phyloP scores from a whole-genome alignment of 2,113 vertebrate genomes.

The Taurulus bubalis region DNA sequence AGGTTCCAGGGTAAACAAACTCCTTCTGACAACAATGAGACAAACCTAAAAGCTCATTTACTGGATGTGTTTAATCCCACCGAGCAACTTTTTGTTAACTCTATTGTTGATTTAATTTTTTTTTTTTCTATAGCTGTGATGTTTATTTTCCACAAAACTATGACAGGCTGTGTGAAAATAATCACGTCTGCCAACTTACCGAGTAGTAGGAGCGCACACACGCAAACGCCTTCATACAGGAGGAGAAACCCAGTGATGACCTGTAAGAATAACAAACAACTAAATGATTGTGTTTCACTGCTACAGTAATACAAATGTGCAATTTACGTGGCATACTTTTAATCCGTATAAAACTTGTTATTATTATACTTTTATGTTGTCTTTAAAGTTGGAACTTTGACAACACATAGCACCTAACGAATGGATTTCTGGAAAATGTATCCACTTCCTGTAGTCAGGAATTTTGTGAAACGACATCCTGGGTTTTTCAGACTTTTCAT shows the following conservation, averaged over 20 bases:
- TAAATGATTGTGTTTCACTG: neutral
- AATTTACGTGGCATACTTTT: neutral
- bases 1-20: constrained; percentile 72
- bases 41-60: constrained; percentile 21
- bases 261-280: neutral
- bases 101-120: constrained; percentile 5
- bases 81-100: neutral
- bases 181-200: neutral
- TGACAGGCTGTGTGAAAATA: neutral
- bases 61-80: constrained; percentile 11
- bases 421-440: neutral
- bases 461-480: neutral
- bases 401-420: neutral
- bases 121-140: neutral
- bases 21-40: constrained; percentile 19
- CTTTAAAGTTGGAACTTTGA: neutral
- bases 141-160: constrained; percentile 13
- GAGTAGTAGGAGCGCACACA: neutral
- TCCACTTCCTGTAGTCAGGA: neutral
- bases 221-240: constrained; percentile 16
- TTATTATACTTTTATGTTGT: neutral
- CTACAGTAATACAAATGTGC: neutral
- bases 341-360: neutral
- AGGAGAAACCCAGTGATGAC: constrained; percentile 5
- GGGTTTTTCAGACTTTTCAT: neutral